Base-by-base conservation (phyloP, 2,797 vertebrate species). In the Pempheris klunzingeri region DNA sequence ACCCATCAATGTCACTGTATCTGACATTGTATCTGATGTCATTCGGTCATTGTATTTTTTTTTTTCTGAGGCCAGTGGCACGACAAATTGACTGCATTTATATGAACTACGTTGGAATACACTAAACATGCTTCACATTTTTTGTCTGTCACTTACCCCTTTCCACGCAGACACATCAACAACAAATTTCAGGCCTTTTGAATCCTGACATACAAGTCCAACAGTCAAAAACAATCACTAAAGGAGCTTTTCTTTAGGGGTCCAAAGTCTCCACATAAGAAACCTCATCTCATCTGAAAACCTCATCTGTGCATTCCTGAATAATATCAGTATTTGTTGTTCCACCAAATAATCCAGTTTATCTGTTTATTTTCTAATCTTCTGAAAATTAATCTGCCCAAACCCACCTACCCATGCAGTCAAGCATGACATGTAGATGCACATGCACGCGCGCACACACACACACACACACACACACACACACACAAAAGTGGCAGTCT, bases 401-500 rank as follows among this genome's bases (percentile, higher is more conserved):
- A 36, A 39, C 44, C 43, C 55, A 74, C 34, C 59, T 38, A 61
- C 50, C 66, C 49, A 44, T 67, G 62, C 67, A 79, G 62, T 71
- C 68, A 72, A 39, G 24, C 66, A 46, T 12, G 41, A 26, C 12
- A 59, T 22, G 14, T 24, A 50, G 13, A 52, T 28, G 41, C 22
- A 63, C 3, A 49, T 2, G 11, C 28, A 36, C 18, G 43, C 26
- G 14, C 41, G 9, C 50, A 30, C 13, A 43, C 3, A 36, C 7
- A 22, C 36, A 47, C 38, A 69, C 30, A 59, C 44, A 54, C 15
- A 22, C 28, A 41, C 2, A 46, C 43, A 73, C 28, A 52, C 41
- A 26, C 18, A 61, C 60, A 71, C 38, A 57, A 13, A 80, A 50
- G n/a, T n/a, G n/a, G 63, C 80, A 85, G 78, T 87, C 77, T 72